A percentile compares a stretch with the other conserved stretches of the same genome.
Evolutionary conservation across 2,888 invertebrate genomes (phyloP).

Genomic region (Trichogramma dendrolimi): DNA sequence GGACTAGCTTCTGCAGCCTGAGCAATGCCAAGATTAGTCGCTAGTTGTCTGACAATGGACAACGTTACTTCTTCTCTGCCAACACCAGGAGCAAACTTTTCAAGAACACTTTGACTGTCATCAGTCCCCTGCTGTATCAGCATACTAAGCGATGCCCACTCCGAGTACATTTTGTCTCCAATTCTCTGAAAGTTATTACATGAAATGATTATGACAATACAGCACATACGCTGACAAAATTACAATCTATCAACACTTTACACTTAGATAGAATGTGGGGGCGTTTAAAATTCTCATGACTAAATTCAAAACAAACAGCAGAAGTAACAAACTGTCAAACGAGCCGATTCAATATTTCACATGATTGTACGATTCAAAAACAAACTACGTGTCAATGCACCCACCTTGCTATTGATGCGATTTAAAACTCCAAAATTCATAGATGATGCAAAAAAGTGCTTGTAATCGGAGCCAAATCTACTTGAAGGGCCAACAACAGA

Average conservation of each 20-base stretch:
- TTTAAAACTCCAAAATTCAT: constrained; percentile 82
- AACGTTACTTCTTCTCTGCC: constrained; percentile 78
- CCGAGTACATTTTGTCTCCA: constrained; percentile 76
- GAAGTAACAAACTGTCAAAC: not conserved
- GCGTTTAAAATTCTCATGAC: not conserved
- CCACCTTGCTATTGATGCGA: constrained; percentile 74
- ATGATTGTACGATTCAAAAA: not conserved
- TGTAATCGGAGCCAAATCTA: too few species aligned
- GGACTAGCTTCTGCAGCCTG: constrained; percentile 81
- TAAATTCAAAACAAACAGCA: too few species aligned
- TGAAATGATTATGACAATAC: constrained; percentile 15
- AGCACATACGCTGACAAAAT: not conserved
- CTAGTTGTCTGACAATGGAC: constrained; percentile 74
- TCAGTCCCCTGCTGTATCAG: constrained; percentile 63
- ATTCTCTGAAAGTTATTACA: constrained; percentile 53
- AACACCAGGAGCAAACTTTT: constrained; percentile 68
- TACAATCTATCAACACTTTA: not conserved
- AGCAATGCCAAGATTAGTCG: constrained; percentile 66
- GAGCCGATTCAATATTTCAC: too few species aligned
- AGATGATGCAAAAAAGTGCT: constrained; percentile 43
- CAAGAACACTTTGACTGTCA: constrained; percentile 69
- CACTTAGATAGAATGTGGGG: not conserved
- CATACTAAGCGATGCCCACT: constrained; percentile 73
- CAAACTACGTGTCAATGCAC: constrained; percentile 23
- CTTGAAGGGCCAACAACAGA: too few species aligned